A percentile compares a stretch with the other conserved stretches of the same genome.
Conservation (phyloP, 2,113 vertebrate species). For the Percopsis transmontana region DNA sequence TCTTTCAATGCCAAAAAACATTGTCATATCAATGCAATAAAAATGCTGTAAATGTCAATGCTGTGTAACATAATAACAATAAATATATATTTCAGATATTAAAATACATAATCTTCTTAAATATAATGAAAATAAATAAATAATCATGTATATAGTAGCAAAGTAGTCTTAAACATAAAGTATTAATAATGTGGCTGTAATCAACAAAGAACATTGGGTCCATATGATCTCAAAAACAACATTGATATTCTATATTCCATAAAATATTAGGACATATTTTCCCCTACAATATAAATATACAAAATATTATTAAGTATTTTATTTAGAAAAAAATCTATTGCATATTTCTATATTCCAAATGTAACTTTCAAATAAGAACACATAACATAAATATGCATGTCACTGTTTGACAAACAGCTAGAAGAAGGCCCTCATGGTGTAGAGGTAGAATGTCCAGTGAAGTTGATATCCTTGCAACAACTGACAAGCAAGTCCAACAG, state of each 20-base stretch:
- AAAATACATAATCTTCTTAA: neutral
- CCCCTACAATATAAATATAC: neutral
- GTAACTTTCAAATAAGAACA: no score
- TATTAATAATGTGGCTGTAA: neutral
- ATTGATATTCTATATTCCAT: neutral
- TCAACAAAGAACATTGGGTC: neutral
- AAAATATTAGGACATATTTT: neutral
- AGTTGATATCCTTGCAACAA: no score
- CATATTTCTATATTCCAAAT: no score
- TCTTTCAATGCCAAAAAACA: neutral
- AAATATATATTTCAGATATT: neutral
- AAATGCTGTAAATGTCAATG: neutral
- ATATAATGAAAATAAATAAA: constrained; percentile 1
- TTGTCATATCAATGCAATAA: neutral
- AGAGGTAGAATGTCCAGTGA: no score
- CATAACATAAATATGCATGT: no score
- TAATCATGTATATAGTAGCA: neutral
- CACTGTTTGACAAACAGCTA: no score
- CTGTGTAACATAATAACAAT: neutral
- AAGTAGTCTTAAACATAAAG: no score
- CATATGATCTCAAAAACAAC: neutral
- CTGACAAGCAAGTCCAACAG: no score
- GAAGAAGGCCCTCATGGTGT: no score
- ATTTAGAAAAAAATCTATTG: no score
- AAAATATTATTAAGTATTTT: no score